Evolutionary conservation across 2,113 vertebrate species (phyloP).

Genomic region (Sisor rabdophorus): DNA sequence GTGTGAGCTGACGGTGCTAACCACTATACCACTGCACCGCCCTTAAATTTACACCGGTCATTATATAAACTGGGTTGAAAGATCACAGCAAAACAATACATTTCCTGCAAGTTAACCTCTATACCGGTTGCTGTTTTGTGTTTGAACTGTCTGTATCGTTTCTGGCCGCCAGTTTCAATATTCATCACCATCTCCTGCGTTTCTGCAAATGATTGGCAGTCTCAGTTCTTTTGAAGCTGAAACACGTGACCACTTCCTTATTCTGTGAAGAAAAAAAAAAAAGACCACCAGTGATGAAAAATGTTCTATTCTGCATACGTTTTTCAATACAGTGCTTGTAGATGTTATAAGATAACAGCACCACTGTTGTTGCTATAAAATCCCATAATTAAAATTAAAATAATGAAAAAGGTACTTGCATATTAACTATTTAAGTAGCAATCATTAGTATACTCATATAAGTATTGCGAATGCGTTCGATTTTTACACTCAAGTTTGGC

Average conservation of each 20-base stretch:
- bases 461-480: no score
- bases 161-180: constrained; percentile 1
- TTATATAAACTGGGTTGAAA: background rate
- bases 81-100: background rate
- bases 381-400: no score
- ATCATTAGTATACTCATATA: no score
- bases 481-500: no score
- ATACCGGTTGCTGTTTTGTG: background rate
- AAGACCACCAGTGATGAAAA: background rate
- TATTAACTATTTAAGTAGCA: no score
- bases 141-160: background rate
- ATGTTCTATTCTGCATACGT: background rate
- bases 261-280: background rate
- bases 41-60: no score
- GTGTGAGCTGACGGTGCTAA: no score
- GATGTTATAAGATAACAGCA: no score
- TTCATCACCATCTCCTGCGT: background rate
- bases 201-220: background rate
- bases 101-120: background rate
- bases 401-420: no score
- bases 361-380: no score
- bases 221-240: constrained; percentile 20
- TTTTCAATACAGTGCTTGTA: no score
- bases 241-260: constrained; percentile 24
- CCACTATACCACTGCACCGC: no score